These are phyloP conservation scores for Pteropus alecto DNA, from an alignment of 2,113 vertebrate genomes.

Conservation along the genomic window DNA sequence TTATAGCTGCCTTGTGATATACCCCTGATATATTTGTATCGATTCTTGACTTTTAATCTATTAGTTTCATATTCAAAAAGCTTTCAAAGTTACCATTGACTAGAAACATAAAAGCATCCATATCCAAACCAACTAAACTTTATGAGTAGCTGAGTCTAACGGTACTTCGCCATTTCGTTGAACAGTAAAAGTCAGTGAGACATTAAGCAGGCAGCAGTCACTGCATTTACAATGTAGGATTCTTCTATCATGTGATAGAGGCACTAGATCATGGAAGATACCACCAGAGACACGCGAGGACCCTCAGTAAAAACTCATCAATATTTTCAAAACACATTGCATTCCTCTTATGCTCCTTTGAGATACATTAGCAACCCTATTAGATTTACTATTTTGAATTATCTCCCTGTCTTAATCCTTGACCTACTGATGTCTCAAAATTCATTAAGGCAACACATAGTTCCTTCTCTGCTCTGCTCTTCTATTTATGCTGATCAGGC, in stretches of 20 bases:
- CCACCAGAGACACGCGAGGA: neutral
- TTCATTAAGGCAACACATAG: slow-evolving; percentile 52
- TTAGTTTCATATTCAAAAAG: neutral
- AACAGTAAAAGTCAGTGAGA: neutral
- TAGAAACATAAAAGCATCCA: neutral
- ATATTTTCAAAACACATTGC: slow-evolving; percentile 40
- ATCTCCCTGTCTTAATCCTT: slow-evolving; percentile 56
- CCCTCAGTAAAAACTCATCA: neutral
- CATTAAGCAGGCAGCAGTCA: neutral
- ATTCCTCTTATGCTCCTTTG: slow-evolving; percentile 4
- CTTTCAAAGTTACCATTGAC: neutral
- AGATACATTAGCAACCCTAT: slow-evolving; percentile 22
- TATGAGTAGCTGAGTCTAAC: neutral
- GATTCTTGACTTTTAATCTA: neutral
- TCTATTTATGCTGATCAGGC: slow-evolving; percentile 47
- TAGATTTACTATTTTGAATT: slow-evolving; percentile 40
- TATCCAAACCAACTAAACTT: neutral
- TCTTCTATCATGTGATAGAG: neutral
- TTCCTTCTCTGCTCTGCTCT: neutral
- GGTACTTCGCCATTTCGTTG: neutral
- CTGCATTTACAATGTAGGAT: neutral
- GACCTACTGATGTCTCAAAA: slow-evolving; percentile 56
- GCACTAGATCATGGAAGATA: neutral
- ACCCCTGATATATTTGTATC: neutral
- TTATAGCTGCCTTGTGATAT: neutral